Conservation (phyloP, 2,113 vertebrate species). For the Astatotilapia flaviijosephi region DNA sequence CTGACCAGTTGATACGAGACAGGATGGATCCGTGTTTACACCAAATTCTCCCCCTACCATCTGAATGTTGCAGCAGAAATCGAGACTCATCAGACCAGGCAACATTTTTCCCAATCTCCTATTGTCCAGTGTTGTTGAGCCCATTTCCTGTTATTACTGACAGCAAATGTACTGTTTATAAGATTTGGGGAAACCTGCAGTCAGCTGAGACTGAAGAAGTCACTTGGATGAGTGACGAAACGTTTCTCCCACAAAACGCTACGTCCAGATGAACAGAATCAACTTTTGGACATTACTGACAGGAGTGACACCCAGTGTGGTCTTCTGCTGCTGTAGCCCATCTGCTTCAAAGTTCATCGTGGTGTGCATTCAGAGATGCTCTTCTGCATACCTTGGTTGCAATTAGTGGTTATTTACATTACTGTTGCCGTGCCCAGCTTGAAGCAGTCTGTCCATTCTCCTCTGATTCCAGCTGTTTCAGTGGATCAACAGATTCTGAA, state of each 20-base stretch:
- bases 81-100: background rate
- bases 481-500: background rate
- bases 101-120: background rate
- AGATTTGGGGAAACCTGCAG: background rate
- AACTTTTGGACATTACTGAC: background rate
- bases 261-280: background rate
- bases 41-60: background rate
- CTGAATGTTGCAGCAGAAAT: background rate
- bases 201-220: background rate
- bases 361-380: background rate
- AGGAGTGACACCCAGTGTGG: background rate
- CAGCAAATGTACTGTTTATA: rapidly evolving
- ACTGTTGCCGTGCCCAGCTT: background rate
- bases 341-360: background rate
- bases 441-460: background rate
- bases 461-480: background rate
- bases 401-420: background rate
- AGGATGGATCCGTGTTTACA: rapidly evolving
- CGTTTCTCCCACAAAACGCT: background rate
- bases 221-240: background rate
- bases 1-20: background rate
- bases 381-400: background rate
- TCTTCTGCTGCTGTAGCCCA: background rate
- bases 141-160: background rate
- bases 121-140: background rate